Evolutionary conservation across 2,888 invertebrate genomes (phyloP).

Genomic region (Ochropleura leucogaster): DNA sequence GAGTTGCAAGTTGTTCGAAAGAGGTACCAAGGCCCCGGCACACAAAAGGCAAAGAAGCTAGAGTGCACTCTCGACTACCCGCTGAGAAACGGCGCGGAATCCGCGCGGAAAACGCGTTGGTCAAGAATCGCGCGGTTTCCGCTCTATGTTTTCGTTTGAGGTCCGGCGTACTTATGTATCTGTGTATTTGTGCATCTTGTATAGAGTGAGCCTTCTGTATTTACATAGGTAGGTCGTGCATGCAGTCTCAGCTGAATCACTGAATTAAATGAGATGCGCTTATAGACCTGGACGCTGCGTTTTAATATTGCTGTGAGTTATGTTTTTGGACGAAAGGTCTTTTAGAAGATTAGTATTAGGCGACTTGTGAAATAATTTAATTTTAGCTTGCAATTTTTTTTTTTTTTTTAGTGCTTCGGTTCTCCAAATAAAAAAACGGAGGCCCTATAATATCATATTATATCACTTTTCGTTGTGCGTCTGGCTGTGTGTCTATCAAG

Average conservation of each 20-base stretch:
- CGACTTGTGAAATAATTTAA: not conserved
- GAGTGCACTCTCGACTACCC: not conserved
- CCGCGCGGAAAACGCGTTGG: not conserved
- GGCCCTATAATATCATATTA: too few species aligned
- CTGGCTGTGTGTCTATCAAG: too few species aligned
- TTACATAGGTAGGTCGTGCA: too few species aligned
- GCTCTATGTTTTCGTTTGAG: not conserved
- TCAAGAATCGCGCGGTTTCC: not conserved
- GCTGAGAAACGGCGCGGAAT: not conserved
- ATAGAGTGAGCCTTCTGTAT: not conserved
- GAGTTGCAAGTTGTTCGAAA: too few species aligned
- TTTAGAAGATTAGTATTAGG: slow-evolving; percentile 21
- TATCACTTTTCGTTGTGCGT: too few species aligned
- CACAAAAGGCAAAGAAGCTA: not conserved
- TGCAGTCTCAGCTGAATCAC: slow-evolving; percentile 33
- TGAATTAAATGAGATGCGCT: slow-evolving; percentile 54
- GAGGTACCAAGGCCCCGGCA: too few species aligned
- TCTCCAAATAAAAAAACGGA: too few species aligned
- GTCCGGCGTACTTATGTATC: not conserved
- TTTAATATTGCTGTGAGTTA: slow-evolving; percentile 41
- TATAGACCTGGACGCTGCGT: slow-evolving; percentile 29
- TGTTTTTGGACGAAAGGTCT: slow-evolving; percentile 20
- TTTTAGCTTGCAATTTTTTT: too few species aligned
- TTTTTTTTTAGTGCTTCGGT: too few species aligned
- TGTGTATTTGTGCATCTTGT: not conserved